These are phyloP conservation scores for Serilophus lunatus DNA, from an alignment of 2,113 vertebrate genomes.

Conservation along the genomic window DNA sequence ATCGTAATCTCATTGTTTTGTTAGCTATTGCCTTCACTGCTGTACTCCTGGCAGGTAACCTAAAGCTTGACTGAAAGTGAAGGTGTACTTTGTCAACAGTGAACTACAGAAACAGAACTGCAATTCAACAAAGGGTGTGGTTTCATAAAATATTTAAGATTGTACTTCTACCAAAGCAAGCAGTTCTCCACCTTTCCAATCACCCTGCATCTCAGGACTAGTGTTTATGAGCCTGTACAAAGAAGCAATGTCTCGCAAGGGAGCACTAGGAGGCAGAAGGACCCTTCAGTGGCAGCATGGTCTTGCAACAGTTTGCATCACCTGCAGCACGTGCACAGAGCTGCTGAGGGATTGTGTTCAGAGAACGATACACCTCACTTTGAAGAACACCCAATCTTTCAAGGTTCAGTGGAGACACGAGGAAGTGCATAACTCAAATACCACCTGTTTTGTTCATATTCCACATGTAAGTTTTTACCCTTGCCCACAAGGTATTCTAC, in stretches of 20 bases:
- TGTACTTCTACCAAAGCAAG: neutral
- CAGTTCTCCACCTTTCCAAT: neutral
- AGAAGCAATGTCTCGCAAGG: fast-evolving
- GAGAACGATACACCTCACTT: neutral
- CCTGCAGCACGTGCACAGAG: fast-evolving
- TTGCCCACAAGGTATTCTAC: neutral
- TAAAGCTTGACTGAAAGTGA: neutral
- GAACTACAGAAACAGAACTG: neutral
- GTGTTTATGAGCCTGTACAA: neutral
- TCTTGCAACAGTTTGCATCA: neutral
- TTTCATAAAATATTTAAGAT: neutral
- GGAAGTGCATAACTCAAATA: neutral
- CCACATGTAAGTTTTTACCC: neutral
- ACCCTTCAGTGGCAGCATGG: neutral
- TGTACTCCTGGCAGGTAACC: neutral
- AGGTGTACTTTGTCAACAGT: neutral
- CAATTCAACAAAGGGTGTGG: neutral
- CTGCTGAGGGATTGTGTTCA: neutral
- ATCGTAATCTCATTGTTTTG: neutral
- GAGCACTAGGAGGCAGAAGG: neutral
- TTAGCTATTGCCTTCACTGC: neutral
- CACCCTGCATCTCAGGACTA: neutral
- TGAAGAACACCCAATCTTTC: neutral
- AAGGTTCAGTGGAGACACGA: neutral
- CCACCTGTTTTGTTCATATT: neutral